Conservation (phyloP, 2,888 invertebrate genomes). For the Drosophila stalkeri region DNA sequence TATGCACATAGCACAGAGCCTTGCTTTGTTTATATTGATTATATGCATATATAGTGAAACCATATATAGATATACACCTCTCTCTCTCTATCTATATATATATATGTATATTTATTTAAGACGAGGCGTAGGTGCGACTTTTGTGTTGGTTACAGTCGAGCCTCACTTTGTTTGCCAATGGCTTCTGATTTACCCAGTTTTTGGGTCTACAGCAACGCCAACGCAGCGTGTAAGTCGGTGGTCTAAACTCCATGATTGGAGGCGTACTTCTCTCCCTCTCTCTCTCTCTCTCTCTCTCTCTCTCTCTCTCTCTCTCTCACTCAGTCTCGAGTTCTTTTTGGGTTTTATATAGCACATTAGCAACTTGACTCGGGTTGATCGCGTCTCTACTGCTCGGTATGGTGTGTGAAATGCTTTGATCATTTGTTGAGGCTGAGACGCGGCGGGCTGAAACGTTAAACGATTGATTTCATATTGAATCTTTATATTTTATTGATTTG, state of each 20-base stretch:
- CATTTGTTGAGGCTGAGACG: conserved; percentile 37
- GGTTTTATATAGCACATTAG: conserved; percentile 52
- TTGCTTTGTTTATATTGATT: conserved; percentile 67
- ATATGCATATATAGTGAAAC: conserved; percentile 44
- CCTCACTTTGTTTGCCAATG: conserved; percentile 63
- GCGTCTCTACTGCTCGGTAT: conserved; percentile 43
- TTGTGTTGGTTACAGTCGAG: conserved; percentile 22
- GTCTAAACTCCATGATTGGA: conserved; percentile 41
- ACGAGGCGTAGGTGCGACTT: conserved; percentile 61
- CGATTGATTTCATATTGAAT: conserved; percentile 45
- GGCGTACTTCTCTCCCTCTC: conserved; percentile 45
- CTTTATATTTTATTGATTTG: conserved; percentile 24
- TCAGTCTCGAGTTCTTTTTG: background rate
- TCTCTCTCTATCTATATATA: conserved; percentile 2
- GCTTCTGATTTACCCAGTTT: conserved; percentile 35
- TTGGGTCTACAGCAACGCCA: conserved; percentile 31
- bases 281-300: background rate
- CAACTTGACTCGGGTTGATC: conserved; percentile 4
- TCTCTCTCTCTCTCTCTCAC: background rate
- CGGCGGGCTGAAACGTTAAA: conserved; percentile 38
- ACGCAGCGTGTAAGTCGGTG: conserved; percentile 56
- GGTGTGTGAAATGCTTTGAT: conserved; percentile 75
- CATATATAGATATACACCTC: conserved; percentile 11
- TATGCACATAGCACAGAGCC: conserved; percentile 43
- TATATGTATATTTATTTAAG: background rate